phyloP scores from a whole-genome alignment of 64 coral and sea anemone genomes.

The Stichodactyla mertensii region DNA sequence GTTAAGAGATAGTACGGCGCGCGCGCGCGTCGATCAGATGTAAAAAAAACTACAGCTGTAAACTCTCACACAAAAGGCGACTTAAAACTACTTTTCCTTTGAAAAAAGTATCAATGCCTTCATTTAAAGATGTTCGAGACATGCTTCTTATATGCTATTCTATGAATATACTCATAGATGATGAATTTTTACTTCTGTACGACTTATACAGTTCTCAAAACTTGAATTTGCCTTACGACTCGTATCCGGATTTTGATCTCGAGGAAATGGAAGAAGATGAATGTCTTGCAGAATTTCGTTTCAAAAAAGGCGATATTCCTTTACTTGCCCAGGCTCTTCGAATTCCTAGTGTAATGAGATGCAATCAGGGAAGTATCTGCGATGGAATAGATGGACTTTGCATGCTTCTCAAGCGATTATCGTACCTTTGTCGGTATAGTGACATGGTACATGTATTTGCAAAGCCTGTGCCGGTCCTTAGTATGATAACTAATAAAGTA shows the following conservation, averaged over 20 bases:
- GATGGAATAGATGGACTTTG: constrained; percentile 32
- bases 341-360: not conserved
- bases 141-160: too few species aligned
- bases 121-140: too few species aligned
- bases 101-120: too few species aligned
- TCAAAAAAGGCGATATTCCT: constrained; percentile 30
- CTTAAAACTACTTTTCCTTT: too few species aligned
- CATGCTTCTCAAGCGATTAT: constrained; percentile 9
- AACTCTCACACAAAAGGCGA: too few species aligned
- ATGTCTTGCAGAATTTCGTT: constrained; percentile 30
- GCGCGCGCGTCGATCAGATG: too few species aligned
- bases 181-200: constrained; percentile 16
- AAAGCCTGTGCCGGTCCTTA: constrained; percentile 10
- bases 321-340: constrained; percentile 1
- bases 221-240: constrained; percentile 29
- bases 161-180: not conserved
- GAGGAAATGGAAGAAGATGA: constrained; percentile 17
- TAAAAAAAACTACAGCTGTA: too few species aligned
- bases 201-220: constrained; percentile 17
- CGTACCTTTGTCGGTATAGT: constrained; percentile 26
- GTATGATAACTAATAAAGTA: constrained; percentile 26
- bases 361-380: constrained; percentile 2
- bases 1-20: too few species aligned
- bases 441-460: constrained; percentile 24
- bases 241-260: constrained; percentile 17